Conservation (phyloP, 2,113 vertebrate genomes). For the Cyphomyrus discorhynchus region DNA sequence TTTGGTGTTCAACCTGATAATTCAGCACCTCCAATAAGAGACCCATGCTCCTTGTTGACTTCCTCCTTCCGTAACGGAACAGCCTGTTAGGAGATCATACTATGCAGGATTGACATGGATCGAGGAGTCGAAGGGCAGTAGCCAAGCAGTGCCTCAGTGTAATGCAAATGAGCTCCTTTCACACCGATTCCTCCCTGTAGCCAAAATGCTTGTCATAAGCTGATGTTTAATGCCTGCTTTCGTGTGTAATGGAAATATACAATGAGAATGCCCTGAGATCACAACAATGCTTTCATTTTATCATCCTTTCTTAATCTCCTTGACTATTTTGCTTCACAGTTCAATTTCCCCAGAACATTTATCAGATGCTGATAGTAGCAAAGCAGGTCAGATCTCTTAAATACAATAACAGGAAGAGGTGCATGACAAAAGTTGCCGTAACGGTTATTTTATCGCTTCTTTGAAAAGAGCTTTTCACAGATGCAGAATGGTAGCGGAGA, state of each 20-base stretch:
- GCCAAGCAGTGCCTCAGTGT: conserved; percentile 46
- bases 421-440: background rate
- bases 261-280: background rate
- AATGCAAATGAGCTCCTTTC: conserved; percentile 56
- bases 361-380: background rate
- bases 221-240: background rate
- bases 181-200: conserved; percentile 21
- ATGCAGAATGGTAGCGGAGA: background rate
- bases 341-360: background rate
- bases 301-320: background rate
- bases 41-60: conserved; percentile 3
- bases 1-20: conserved; percentile 8
- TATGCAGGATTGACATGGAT: background rate
- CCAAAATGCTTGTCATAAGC: background rate
- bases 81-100: background rate
- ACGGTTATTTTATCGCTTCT: background rate
- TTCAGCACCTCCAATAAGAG: background rate
- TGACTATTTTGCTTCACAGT: background rate
- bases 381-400: background rate
- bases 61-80: background rate
- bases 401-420: background rate
- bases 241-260: background rate
- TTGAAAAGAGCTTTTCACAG: background rate
- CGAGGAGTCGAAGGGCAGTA: conserved; percentile 45
- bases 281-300: background rate